A percentile compares a stretch with the other conserved stretches of the same genome.
These are phyloP conservation scores for Prunella strophiata DNA, from an alignment of 2,797 vertebrate genomes.

Conservation along the genomic window DNA sequence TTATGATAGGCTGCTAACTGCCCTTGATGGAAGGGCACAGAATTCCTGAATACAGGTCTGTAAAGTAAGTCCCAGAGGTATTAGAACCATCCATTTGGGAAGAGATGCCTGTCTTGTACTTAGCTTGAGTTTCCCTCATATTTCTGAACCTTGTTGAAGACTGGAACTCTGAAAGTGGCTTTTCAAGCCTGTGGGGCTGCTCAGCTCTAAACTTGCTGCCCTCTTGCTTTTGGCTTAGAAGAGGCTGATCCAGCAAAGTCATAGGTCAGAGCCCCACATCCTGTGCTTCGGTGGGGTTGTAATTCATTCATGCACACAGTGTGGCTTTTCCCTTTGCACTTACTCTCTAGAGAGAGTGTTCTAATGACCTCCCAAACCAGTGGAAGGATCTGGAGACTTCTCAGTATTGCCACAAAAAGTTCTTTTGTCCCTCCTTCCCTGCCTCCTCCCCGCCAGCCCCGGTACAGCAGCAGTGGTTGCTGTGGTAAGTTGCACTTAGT, in stretches of 20 bases:
- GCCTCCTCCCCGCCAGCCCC: background rate
- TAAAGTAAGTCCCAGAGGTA: background rate
- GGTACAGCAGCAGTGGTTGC: background rate
- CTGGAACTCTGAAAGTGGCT: background rate
- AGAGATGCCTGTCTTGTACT: background rate
- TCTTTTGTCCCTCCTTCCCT: background rate
- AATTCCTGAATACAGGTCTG: background rate
- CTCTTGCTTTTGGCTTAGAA: background rate
- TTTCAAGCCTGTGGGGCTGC: background rate
- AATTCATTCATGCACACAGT: background rate
- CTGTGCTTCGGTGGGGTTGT: background rate
- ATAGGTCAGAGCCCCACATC: background rate
- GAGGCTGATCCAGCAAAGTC: background rate
- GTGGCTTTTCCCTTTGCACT: background rate
- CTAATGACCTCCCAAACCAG: background rate
- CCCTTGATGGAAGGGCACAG: background rate
- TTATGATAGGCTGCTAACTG: background rate
- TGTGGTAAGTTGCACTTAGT: background rate
- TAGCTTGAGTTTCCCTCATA: background rate
- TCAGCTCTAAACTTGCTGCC: background rate
- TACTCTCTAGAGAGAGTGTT: background rate
- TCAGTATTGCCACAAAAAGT: background rate
- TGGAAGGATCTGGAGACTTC: background rate
- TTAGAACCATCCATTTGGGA: background rate
- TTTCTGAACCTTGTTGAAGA: background rate